Conservation (phyloP, 2,888 invertebrate genomes). For the Cactoblastis cactorum region DNA sequence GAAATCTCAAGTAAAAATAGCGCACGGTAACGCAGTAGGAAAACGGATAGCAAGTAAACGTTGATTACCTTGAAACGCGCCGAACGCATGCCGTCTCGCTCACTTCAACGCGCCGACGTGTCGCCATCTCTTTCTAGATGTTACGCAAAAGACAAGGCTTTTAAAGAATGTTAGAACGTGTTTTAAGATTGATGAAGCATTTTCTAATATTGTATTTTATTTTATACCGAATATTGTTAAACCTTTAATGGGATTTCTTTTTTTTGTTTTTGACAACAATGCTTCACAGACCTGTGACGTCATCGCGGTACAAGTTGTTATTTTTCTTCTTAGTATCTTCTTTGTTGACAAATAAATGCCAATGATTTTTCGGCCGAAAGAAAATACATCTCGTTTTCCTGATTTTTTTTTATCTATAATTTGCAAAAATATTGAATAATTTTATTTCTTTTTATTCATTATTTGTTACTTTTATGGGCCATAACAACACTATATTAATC, state of each 20-base stretch:
- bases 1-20: conserved; percentile 24
- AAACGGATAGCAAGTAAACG: conserved; percentile 65
- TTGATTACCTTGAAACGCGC: conserved; percentile 70
- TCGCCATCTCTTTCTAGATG: conserved; percentile 41
- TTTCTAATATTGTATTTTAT: conserved; percentile 18
- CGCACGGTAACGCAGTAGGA: conserved; percentile 48
- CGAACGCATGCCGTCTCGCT: conserved; percentile 38
- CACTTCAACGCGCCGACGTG: conserved; percentile 25
- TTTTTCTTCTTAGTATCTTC: too few relatives aligned
- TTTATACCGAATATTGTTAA: not conserved
- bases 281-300: not conserved
- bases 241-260: not conserved
- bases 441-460: not conserved
- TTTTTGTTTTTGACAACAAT: not conserved
- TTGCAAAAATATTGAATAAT: not conserved
- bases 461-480: not conserved
- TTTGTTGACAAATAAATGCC: too few relatives aligned
- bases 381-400: too few relatives aligned
- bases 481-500: conserved; percentile 12
- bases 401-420: too few relatives aligned
- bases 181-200: conserved; percentile 32
- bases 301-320: too few relatives aligned
- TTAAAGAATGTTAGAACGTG: conserved; percentile 55
- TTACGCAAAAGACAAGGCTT: conserved; percentile 55
- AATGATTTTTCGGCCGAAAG: too few relatives aligned